Evolutionary conservation across 2,113 vertebrate species (phyloP).

Genomic region (Ramphastos sulfuratus): DNA sequence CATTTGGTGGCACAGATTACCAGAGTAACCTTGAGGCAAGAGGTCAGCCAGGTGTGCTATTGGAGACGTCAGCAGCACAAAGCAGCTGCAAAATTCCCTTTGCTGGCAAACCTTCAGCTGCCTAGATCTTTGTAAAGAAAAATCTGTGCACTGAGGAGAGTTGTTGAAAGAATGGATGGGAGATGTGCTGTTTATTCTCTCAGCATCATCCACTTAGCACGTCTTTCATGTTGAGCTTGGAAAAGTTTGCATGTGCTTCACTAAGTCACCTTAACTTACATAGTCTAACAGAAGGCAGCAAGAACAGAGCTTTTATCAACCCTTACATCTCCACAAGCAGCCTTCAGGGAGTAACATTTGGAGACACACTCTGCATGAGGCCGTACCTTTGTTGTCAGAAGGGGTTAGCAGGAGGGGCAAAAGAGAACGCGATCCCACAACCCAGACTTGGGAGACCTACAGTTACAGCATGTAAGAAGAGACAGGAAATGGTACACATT

Average conservation of each 20-base stretch:
- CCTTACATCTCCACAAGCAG: not conserved
- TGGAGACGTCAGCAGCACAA: not conserved
- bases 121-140: not conserved
- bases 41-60: not conserved
- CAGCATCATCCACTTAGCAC: not conserved
- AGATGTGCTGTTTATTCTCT: not conserved
- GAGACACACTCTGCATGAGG: not conserved
- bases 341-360: not conserved
- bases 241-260: not conserved
- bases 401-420: not conserved
- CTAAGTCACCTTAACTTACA: not conserved
- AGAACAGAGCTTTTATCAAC: not conserved
- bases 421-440: not conserved
- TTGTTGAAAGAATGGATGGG: not conserved
- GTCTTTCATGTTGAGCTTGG: not conserved
- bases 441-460: not conserved
- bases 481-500: not conserved
- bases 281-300: not conserved
- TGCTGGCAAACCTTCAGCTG: conserved; percentile 18
- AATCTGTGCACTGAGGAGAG: not conserved
- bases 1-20: not conserved
- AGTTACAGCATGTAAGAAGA: not conserved
- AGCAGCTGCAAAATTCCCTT: conserved; percentile 26
- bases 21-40: not conserved
- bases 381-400: not conserved